phyloP scores from a whole-genome alignment of 2,113 vertebrate species.

The Epinephelus fuscoguttatus region DNA sequence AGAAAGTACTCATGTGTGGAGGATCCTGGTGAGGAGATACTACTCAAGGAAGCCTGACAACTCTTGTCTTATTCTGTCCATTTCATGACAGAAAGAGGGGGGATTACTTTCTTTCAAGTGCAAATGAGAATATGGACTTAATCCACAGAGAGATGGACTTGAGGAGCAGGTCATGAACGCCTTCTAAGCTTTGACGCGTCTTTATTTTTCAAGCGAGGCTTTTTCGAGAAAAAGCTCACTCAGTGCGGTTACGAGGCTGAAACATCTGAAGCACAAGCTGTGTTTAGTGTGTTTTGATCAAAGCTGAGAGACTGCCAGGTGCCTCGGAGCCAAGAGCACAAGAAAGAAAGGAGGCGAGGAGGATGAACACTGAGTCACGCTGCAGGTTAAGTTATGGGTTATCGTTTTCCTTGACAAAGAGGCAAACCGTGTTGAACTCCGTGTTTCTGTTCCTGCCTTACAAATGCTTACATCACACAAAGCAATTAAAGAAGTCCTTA shows the following conservation, averaged over 20 bases:
- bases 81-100: slow-evolving; percentile 47
- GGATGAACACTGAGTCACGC: slow-evolving; percentile 16
- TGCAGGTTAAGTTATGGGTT: slow-evolving; percentile 60
- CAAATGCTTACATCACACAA: slow-evolving; percentile 56
- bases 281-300: slow-evolving; percentile 49
- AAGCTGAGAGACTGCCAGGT: slow-evolving; percentile 42
- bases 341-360: slow-evolving; percentile 5
- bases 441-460: slow-evolving; percentile 29
- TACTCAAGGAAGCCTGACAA: slow-evolving; percentile 62
- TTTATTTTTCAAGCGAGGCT: slow-evolving; percentile 46
- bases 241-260: not conserved
- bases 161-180: slow-evolving; percentile 47
- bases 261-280: slow-evolving; percentile 38
- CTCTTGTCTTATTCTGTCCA: slow-evolving; percentile 58
- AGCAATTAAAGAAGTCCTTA: slow-evolving; percentile 45
- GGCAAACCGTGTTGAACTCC: slow-evolving; percentile 20
- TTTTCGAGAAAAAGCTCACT: slow-evolving; percentile 28
- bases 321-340: slow-evolving; percentile 17
- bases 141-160: slow-evolving; percentile 65
- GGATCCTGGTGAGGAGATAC: slow-evolving; percentile 29
- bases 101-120: slow-evolving; percentile 77
- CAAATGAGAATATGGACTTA: slow-evolving; percentile 74
- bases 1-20: slow-evolving; percentile 32
- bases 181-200: slow-evolving; percentile 42
- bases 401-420: slow-evolving; percentile 40